Base-by-base conservation (phyloP, 2,888 invertebrate species). In the Scaptomyza caliginosa region DNA sequence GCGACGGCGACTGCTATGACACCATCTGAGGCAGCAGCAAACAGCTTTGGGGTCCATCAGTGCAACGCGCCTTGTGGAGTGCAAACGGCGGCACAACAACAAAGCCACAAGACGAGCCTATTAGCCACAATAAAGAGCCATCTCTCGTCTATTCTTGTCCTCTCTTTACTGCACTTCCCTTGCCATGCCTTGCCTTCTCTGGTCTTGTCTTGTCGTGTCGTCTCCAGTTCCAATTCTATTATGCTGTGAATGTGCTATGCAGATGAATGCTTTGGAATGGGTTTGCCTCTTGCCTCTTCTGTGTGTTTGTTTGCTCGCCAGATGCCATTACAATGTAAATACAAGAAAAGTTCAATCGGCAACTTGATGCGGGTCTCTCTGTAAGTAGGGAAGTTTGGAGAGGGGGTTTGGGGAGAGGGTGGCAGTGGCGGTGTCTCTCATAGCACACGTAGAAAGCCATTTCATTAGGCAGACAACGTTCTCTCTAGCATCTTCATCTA, bases 261-360 rank as follows among this genome's bases (percentile, higher is more conserved):
- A 83, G 83, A 76, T 83, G 82, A 79, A 76, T 83, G 77, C 67
- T 51, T 64, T 52, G 58, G 69, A 54, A 60, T 66, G 63, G 42
- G 59, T 57, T 32, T 6, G 30, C 30, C 30, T 21, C 55, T 58
- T 43, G 60, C 34, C 13, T 26, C 43, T 28, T 16, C 16, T 68
- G 49, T 57, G 46, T 64, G 43, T 80, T 66, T 78, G 67, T 87
- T 81, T 85, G 79, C 66, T 71, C 70, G 68, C 72, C 88, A 86
- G 86, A 77, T 88, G 85, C 85, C 85, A 88, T 83, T 88, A 83
- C 88, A 88, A 83, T 86, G 86, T 76, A 83, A 86, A 88, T 85
- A 76, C 70, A 74, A 82, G 72, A 88, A 80, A 76, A 80, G 86
- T 83, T 77, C 77, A 84, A 77, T 77, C 70, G 70, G 82, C 65